Conservation (phyloP, 2,888 invertebrate genomes). For the Malachius bipustulatus region DNA sequence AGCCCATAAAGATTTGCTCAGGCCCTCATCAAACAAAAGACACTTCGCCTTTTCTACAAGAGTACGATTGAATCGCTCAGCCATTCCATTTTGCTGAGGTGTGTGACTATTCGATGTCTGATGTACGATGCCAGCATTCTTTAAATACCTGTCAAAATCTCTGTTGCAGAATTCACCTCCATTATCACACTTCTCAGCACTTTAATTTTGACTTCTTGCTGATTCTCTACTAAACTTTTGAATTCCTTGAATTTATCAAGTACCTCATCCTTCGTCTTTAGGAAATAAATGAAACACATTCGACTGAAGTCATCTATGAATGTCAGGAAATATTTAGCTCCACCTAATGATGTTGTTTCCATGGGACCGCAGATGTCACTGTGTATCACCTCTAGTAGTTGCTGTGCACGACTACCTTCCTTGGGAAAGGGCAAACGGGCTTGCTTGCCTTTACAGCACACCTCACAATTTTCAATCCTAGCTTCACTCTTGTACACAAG, state of each 20-base stretch:
- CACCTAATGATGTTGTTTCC: slow-evolving; percentile 10
- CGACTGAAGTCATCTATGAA: slow-evolving; percentile 27
- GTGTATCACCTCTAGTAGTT: slow-evolving; percentile 13
- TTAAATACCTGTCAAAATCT: slow-evolving; percentile 13
- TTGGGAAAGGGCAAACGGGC: slow-evolving; percentile 22
- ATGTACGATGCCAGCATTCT: slow-evolving; percentile 19
- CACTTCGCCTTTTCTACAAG: slow-evolving; percentile 17
- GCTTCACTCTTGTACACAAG: slow-evolving; percentile 11
- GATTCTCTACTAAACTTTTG: slow-evolving; percentile 23
- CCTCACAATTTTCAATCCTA: slow-evolving; percentile 13
- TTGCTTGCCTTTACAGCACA: slow-evolving; percentile 22
- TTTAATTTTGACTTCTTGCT: slow-evolving; percentile 22
- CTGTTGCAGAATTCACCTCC: slow-evolving; percentile 15
- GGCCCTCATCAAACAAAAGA: slow-evolving; percentile 9
- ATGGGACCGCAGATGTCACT: slow-evolving; percentile 12
- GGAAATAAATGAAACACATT: slow-evolving; percentile 22
- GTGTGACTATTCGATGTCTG: slow-evolving; percentile 20
- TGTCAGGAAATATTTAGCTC: slow-evolving; percentile 22
- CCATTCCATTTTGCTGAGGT: slow-evolving; percentile 23
- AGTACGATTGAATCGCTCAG: slow-evolving; percentile 17
- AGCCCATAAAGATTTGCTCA: slow-evolving; percentile 12
- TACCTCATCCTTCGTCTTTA: slow-evolving; percentile 24
- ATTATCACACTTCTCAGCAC: slow-evolving; percentile 18
- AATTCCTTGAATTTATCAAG: slow-evolving; percentile 21
- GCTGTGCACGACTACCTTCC: slow-evolving; percentile 10